Evolutionary conservation across 2,113 vertebrate genomes (phyloP).

Genomic region (Pterophyllum scalare): DNA sequence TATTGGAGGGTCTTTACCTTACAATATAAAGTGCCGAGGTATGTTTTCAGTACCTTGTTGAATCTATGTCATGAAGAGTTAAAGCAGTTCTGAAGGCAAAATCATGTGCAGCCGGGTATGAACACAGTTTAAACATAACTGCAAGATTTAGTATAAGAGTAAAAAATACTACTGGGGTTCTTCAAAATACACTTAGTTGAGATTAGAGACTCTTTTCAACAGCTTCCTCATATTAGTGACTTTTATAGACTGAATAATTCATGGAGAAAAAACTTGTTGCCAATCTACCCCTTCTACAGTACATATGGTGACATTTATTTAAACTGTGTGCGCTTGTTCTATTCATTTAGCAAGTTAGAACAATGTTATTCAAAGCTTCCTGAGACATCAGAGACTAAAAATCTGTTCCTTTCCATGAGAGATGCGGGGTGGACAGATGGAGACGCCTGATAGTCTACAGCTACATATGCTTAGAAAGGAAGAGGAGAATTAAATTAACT

Average conservation of each 20-base stretch:
- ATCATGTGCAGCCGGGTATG: no score
- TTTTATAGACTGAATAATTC: not conserved
- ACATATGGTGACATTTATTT: not conserved
- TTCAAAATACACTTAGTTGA: not conserved
- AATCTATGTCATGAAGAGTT: no score
- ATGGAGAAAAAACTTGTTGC: no score
- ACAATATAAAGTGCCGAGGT: no score
- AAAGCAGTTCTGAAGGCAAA: no score
- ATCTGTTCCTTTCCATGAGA: constrained; percentile 1
- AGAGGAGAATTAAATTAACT: not conserved
- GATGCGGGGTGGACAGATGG: constrained; percentile 27
- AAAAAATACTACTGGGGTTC: not conserved
- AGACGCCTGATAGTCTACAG: constrained; percentile 31
- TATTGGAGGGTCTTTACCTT: no score
- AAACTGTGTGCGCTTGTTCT: not conserved
- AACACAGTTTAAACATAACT: not conserved
- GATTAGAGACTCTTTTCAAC: not conserved
- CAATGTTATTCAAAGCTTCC: not conserved
- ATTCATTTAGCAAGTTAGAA: constrained; percentile 2
- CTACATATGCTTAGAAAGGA: not conserved
- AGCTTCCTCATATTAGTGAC: not conserved
- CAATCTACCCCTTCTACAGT: not conserved
- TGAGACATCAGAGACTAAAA: not conserved
- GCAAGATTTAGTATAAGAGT: not conserved
- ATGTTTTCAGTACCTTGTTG: no score